These are phyloP conservation scores for Pilophorus perplexus DNA, from an alignment of 2,888 invertebrate species.

Conservation along the genomic window DNA sequence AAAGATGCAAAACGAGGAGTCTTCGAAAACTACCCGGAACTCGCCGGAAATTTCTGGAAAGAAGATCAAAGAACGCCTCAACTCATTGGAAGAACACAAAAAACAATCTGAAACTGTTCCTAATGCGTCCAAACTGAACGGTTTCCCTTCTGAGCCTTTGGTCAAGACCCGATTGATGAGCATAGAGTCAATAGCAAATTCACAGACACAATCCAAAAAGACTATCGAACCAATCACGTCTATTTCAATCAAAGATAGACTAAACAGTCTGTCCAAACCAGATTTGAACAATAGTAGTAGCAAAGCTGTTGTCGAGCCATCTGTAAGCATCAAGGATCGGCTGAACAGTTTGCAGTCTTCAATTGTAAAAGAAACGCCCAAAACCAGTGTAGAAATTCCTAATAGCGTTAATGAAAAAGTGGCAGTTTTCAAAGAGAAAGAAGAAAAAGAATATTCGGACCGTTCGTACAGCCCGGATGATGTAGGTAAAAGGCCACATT, in stretches of 20 bases:
- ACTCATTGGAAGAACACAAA: slow-evolving; percentile 51
- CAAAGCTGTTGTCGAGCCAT: slow-evolving; percentile 48
- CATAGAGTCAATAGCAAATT: slow-evolving; percentile 52
- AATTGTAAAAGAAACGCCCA: slow-evolving; percentile 48
- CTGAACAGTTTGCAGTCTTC: slow-evolving; percentile 54
- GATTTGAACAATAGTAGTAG: slow-evolving; percentile 1
- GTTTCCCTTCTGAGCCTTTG: slow-evolving; percentile 26
- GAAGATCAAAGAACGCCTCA: slow-evolving; percentile 57
- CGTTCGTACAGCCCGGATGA: slow-evolving; percentile 60
- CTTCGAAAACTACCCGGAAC: slow-evolving; percentile 50
- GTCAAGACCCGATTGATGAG: slow-evolving; percentile 48
- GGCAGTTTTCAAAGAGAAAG: slow-evolving; percentile 32
- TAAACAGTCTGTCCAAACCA: slow-evolving; percentile 52
- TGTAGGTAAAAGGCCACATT: slow-evolving; percentile 51
- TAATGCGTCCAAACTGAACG: slow-evolving; percentile 28
- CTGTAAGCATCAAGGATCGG: slow-evolving; percentile 51
- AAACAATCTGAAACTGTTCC: slow-evolving; percentile 12
- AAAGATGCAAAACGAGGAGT: slow-evolving; percentile 52
- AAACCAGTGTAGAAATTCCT: slow-evolving; percentile 45
- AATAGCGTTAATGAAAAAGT: slow-evolving; percentile 47
- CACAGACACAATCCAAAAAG: slow-evolving; percentile 45
- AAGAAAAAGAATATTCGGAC: slow-evolving; percentile 50
- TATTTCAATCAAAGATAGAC: slow-evolving; percentile 56
- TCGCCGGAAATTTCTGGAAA: slow-evolving; percentile 51
- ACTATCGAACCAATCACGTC: slow-evolving; percentile 51